Evolutionary conservation across 2,113 vertebrate species (phyloP).

Genomic region (Silurus asotus): DNA sequence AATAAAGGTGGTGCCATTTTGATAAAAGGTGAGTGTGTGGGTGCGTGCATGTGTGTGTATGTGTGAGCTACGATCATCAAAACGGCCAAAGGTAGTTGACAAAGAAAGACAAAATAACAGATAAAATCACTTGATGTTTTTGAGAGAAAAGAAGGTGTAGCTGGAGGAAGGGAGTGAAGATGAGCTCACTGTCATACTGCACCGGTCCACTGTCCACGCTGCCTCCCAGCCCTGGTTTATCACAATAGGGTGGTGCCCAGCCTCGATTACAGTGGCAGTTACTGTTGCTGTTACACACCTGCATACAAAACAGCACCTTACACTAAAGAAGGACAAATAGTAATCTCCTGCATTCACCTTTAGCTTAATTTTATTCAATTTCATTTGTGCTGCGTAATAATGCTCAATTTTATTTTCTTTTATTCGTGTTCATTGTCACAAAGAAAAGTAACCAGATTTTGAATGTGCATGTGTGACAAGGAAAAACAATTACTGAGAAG

Average conservation of each 20-base stretch:
- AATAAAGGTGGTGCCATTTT: slow-evolving; percentile 44
- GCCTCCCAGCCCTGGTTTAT: slow-evolving; percentile 84
- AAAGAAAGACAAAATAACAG: not conserved
- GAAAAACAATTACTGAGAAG: not conserved
- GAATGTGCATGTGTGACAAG: not conserved
- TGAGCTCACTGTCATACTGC: slow-evolving; percentile 79
- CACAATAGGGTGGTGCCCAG: slow-evolving; percentile 89
- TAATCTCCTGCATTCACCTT: slow-evolving; percentile 1
- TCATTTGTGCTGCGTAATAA: not conserved
- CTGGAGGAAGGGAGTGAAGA: slow-evolving; percentile 10
- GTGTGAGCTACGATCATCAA: too few relatives aligned
- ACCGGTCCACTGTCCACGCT: slow-evolving; percentile 91
- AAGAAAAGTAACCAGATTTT: slow-evolving; percentile 10
- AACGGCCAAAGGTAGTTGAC: too few relatives aligned
- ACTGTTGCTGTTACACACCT: slow-evolving; percentile 95
- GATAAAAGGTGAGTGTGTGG: slow-evolving; percentile 36
- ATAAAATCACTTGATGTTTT: slow-evolving; percentile 40
- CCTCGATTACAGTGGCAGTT: slow-evolving; percentile 89
- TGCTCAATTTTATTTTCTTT: not conserved
- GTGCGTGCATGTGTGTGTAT: not conserved
- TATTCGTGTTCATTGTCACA: not conserved
- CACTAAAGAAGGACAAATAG: not conserved
- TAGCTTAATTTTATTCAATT: not conserved
- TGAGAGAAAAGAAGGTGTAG: not conserved
- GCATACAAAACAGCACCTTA: slow-evolving; percentile 26